Evolutionary conservation across 2,797 vertebrate genomes (phyloP), one percentile per base, ranked within the genome.

Genomic region (Poeciliopsis gracilis): DNA sequence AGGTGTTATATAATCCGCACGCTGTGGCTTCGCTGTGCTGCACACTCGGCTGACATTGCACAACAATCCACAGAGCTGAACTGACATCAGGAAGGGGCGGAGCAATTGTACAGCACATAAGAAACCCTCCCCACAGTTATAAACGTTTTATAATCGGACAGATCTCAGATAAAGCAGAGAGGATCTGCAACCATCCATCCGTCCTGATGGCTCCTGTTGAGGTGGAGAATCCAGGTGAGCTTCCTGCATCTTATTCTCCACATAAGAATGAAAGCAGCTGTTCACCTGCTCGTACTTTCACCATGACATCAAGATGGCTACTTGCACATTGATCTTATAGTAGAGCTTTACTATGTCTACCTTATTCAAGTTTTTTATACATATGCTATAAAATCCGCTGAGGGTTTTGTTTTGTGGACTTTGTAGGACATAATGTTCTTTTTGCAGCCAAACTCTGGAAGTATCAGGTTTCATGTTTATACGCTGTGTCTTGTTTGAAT

Each of bases 171-270:
- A 38, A 1, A 53, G 23, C 69, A 28, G 72, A 15, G 20, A 57
- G 73, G 11, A 33, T 30, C 66, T 6, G 23, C 9, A 28, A 80
- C 73, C 9, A 23, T 81, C 75, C 71, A 79, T 51, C 59, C 12
- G 0, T 28, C 3, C 10, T 8, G 69, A 93, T 92, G 92, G 5
- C 84, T 13, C 20, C 76, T 0, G 76, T 81, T 20, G 77, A 72
- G 61, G 53, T 23, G 3, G 20, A 79, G 1, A 11, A 15, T 20
- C 16, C 80, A 84, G 90, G 92, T 93, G 72, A 77, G 82, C 12
- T 33, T 73, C 6, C 43, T 38, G 3, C 18, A 6, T 12, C 28
- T 43, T 10, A n/a, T 53, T 25, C n/a, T 53, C 6, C 13, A n/a
- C 41, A 16, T 15, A 36, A 36, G 23, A 73, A 36, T 49, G 13